phyloP scores from a whole-genome alignment of 2,797 vertebrate species.

The Euthynnus affinis region DNA sequence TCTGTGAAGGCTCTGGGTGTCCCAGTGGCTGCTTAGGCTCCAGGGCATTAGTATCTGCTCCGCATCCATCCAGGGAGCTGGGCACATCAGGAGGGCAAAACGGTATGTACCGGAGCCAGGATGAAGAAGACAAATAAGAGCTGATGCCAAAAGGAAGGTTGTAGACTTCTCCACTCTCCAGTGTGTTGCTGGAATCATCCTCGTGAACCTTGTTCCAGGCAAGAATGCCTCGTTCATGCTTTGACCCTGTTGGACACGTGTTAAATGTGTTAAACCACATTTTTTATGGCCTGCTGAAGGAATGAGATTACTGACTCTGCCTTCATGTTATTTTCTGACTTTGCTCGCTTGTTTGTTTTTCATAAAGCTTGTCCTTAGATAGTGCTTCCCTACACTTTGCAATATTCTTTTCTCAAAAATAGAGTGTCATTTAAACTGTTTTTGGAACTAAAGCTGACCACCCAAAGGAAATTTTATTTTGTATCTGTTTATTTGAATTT shows the following conservation, averaged over 20 bases:
- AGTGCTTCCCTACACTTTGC: background rate
- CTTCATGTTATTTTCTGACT: background rate
- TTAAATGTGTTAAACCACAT: conserved; percentile 25
- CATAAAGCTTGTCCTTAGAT: background rate
- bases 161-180: conserved; percentile 87
- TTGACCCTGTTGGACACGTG: conserved; percentile 85
- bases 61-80: conserved; percentile 30
- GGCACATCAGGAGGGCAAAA: conserved; percentile 86
- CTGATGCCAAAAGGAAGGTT: conserved; percentile 91
- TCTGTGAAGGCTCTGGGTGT: conserved; percentile 67
- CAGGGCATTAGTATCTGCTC: conserved; percentile 47
- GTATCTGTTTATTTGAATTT: background rate
- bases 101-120: conserved; percentile 88
- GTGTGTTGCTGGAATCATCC: conserved; percentile 74
- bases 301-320: conserved; percentile 2
- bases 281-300: background rate
- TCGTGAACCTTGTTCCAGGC: conserved; percentile 89
- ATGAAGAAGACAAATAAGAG: conserved; percentile 78
- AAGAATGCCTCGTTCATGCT: conserved; percentile 90
- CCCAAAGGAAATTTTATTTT: background rate
- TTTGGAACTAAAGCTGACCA: background rate
- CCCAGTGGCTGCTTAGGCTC: conserved; percentile 66
- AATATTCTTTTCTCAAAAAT: too few species aligned
- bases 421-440: too few species aligned
- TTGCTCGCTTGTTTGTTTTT: background rate